phyloP scores from a whole-genome alignment of 2,888 invertebrate species.

The Busseola fusca region DNA sequence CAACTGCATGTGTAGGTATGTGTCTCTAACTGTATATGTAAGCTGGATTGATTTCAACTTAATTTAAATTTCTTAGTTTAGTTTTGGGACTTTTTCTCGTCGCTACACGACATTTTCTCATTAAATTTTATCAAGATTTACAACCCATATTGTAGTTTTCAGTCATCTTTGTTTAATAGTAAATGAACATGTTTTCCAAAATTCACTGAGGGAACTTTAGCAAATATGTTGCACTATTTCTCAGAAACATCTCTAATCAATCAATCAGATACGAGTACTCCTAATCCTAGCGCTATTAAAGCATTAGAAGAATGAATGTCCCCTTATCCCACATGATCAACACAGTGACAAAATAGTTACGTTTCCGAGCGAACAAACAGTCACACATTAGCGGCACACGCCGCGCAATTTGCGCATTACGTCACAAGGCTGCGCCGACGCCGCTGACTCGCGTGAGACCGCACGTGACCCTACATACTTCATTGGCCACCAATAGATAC shows the following conservation, averaged over 20 bases:
- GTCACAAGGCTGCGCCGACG: constrained; percentile 40
- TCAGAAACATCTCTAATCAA: background rate
- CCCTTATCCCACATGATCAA: constrained; percentile 34
- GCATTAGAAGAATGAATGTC: constrained; percentile 1
- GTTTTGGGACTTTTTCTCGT: too few relatives aligned
- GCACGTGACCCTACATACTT: constrained; percentile 41
- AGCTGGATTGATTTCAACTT: too few relatives aligned
- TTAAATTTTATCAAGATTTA: background rate
- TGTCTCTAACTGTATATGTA: too few relatives aligned
- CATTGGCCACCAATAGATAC: constrained; percentile 62
- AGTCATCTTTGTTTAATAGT: background rate
- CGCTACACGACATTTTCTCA: too few relatives aligned
- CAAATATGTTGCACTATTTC: background rate
- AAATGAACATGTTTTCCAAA: background rate
- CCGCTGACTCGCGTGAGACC: constrained; percentile 49
- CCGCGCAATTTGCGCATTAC: constrained; percentile 62
- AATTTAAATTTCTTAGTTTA: too few relatives aligned
- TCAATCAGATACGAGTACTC: background rate
- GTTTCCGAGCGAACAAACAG: constrained; percentile 60
- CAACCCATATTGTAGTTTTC: background rate
- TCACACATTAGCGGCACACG: constrained; percentile 62
- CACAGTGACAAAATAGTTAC: constrained; percentile 48
- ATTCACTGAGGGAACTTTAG: background rate
- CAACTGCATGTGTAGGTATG: too few relatives aligned
- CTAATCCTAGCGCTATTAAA: constrained; percentile 11